Evolutionary conservation across 2,888 invertebrate genomes (phyloP).

Genomic region (Phengaris arion): DNA sequence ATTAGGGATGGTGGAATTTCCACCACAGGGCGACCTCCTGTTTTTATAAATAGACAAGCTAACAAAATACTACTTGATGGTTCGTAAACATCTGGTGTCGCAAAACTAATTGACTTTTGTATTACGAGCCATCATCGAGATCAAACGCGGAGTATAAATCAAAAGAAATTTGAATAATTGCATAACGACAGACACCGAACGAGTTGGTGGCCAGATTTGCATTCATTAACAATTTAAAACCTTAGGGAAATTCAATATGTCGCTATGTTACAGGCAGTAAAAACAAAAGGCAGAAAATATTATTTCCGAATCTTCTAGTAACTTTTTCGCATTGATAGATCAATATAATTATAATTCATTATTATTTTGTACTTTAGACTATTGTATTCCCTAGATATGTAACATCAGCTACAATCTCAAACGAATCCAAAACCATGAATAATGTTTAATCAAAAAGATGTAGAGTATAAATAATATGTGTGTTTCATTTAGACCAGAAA

Average conservation of each 20-base stretch:
- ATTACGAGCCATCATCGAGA: not conserved
- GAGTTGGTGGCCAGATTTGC: not conserved
- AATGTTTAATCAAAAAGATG: too few species aligned
- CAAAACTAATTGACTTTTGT: not conserved
- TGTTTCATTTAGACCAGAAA: too few species aligned
- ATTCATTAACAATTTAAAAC: constrained; percentile 18
- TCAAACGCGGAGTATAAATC: constrained; percentile 1
- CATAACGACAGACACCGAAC: not conserved
- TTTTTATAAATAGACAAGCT: not conserved
- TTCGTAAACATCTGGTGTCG: not conserved
- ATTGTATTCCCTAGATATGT: too few species aligned
- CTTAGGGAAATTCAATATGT: constrained; percentile 17
- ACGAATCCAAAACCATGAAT: too few species aligned
- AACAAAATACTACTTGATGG: not conserved
- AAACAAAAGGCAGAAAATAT: not conserved
- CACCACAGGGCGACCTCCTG: too few species aligned
- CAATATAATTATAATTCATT: too few species aligned
- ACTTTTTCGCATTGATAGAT: too few species aligned
- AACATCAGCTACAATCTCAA: too few species aligned
- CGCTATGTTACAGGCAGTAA: not conserved
- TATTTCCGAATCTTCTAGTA: not conserved
- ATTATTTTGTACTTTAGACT: too few species aligned
- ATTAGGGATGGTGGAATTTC: too few species aligned
- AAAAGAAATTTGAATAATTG: constrained; percentile 24
- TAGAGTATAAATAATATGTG: too few species aligned